Percentiles rank a stretch among this genome's conserved stretches.
These are phyloP conservation scores for Tribolium castaneum DNA, from an alignment of 1,140 invertebrate species.

Conservation along the genomic window DNA sequence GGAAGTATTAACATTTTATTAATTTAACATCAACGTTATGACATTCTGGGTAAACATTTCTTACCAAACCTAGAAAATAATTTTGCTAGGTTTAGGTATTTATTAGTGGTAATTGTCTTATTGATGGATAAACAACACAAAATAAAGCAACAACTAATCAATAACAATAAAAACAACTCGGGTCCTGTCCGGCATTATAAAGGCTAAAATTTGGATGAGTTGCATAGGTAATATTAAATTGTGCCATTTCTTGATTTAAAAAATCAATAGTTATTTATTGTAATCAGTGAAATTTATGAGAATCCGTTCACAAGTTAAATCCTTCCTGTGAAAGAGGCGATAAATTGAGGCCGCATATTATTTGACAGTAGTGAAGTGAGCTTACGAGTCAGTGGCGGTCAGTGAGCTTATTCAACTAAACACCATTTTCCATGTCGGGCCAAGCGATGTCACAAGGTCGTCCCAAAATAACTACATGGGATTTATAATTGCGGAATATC, in stretches of 20 bases:
- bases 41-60: background rate
- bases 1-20: background rate
- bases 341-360: slow-evolving; percentile 22
- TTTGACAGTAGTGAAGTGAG: slow-evolving; percentile 18
- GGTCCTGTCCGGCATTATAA: too few relatives aligned
- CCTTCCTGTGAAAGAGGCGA: background rate
- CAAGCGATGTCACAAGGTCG: slow-evolving; percentile 17
- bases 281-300: background rate
- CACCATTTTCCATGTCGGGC: slow-evolving; percentile 1
- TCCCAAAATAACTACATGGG: background rate
- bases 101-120: too few relatives aligned
- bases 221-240: too few relatives aligned
- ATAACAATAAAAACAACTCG: too few relatives aligned
- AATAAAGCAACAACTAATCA: too few relatives aligned
- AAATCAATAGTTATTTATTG: background rate
- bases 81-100: too few relatives aligned
- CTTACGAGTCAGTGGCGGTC: slow-evolving; percentile 16
- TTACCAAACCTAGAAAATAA: too few relatives aligned
- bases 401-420: slow-evolving; percentile 23
- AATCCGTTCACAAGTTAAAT: background rate
- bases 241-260: background rate
- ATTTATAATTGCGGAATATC: slow-evolving; percentile 18
- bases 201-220: too few relatives aligned
- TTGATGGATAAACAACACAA: too few relatives aligned
- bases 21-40: background rate